Evolutionary conservation across 2,888 invertebrate genomes (phyloP).

Genomic region (Teinopalpus imperialis): DNA sequence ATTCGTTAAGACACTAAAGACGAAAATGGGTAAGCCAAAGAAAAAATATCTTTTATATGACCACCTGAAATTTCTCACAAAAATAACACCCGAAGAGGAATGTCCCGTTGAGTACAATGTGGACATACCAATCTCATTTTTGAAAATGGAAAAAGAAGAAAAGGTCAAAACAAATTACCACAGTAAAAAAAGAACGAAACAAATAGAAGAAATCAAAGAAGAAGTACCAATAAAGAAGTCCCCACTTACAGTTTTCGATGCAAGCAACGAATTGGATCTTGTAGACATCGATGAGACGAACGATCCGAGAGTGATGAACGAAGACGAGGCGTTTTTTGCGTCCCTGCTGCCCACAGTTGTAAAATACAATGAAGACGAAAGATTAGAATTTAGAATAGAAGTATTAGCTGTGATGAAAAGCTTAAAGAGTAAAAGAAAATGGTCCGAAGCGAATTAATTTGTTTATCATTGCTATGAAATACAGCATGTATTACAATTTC

Average conservation of each 20-base stretch:
- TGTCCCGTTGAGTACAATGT: slow-evolving; percentile 29
- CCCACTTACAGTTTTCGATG: slow-evolving; percentile 24
- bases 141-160: slow-evolving; percentile 38
- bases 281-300: slow-evolving; percentile 48
- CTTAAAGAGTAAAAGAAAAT: slow-evolving; percentile 57
- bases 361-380: slow-evolving; percentile 65
- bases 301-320: slow-evolving; percentile 70
- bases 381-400: slow-evolving; percentile 67
- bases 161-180: slow-evolving; percentile 22
- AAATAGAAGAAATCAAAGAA: slow-evolving; percentile 30
- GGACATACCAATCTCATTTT: slow-evolving; percentile 24
- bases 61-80: slow-evolving; percentile 56
- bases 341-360: slow-evolving; percentile 67
- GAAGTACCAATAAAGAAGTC: slow-evolving; percentile 21
- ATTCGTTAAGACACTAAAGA: slow-evolving; percentile 60
- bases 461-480: no score
- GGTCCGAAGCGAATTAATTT: slow-evolving; percentile 33
- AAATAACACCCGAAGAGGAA: slow-evolving; percentile 41
- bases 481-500: no score
- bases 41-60: slow-evolving; percentile 58
- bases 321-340: slow-evolving; percentile 74
- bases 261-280: slow-evolving; percentile 44
- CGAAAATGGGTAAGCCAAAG: slow-evolving; percentile 52
- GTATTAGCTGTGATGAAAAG: slow-evolving; percentile 65
- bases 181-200: slow-evolving; percentile 40